Conservation (phyloP, 2,113 vertebrate genomes). For the Lanius ludovicianus region DNA sequence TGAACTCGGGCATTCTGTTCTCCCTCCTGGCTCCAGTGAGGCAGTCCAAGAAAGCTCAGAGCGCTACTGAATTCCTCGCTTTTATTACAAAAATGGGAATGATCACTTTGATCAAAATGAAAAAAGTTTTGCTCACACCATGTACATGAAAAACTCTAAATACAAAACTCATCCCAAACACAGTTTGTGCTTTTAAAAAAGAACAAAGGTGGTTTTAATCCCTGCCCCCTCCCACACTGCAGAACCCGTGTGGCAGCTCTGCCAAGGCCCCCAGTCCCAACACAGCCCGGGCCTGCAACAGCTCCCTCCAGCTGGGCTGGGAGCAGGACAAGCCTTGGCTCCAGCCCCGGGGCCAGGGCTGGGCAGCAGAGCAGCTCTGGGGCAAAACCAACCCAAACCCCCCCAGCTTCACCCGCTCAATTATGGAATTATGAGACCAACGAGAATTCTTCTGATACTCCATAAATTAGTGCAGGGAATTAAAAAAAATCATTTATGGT, state of each 20-base stretch:
- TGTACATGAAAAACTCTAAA: constrained; percentile 75
- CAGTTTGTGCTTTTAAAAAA: constrained; percentile 60
- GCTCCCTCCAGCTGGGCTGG: neutral
- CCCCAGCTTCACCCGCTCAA: neutral
- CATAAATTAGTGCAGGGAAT: constrained; percentile 74
- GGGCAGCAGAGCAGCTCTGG: neutral
- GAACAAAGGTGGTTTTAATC: constrained; percentile 32
- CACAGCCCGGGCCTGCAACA: neutral
- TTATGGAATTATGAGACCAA: neutral
- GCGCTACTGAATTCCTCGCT: constrained; percentile 59
- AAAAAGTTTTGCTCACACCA: constrained; percentile 69
- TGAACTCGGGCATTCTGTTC: accelerated
- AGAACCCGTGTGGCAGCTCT: neutral
- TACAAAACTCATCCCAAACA: constrained; percentile 75
- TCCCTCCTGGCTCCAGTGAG: neutral
- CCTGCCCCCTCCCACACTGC: neutral
- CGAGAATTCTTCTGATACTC: constrained; percentile 44
- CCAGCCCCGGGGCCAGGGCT: neutral
- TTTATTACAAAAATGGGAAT: constrained; percentile 82
- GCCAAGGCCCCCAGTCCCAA: neutral
- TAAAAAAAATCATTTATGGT: constrained; percentile 44
- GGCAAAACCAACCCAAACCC: neutral
- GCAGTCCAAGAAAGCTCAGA: constrained; percentile 16
- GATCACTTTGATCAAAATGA: constrained; percentile 80
- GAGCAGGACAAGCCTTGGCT: neutral